Conservation (phyloP, 2,888 invertebrate species). For the Macrosoma leucophasiata region DNA sequence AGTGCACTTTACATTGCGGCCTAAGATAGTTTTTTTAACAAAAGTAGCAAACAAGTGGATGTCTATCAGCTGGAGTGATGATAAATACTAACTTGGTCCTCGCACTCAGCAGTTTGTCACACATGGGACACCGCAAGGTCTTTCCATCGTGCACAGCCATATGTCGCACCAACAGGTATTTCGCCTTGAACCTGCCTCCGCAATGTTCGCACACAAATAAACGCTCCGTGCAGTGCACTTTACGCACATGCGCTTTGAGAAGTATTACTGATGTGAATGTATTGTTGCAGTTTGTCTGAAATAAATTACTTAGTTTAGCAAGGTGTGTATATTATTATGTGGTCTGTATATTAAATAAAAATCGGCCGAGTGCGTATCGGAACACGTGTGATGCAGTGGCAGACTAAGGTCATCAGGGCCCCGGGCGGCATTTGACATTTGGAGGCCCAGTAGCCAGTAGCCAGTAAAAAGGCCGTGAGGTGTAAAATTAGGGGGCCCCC, state of each 20-base stretch:
- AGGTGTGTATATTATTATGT: not conserved
- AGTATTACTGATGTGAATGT: slow-evolving; percentile 25
- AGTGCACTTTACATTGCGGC: slow-evolving; percentile 37
- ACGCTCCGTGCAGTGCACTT: slow-evolving; percentile 31
- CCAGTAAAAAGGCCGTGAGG: not conserved
- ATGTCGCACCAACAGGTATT: slow-evolving; percentile 32
- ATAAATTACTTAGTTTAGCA: slow-evolving; percentile 7
- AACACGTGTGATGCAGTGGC: too few species aligned
- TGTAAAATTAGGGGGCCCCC: not conserved
- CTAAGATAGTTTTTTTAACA: too few species aligned
- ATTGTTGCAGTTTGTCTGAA: slow-evolving; percentile 29
- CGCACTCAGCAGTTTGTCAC: slow-evolving; percentile 30
- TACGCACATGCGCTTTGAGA: slow-evolving; percentile 32
- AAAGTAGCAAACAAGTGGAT: too few species aligned
- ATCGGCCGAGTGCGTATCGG: too few species aligned
- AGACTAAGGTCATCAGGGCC: too few species aligned
- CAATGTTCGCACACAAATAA: slow-evolving; percentile 31
- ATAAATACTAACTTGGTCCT: slow-evolving; percentile 33
- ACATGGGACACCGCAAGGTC: slow-evolving; percentile 28
- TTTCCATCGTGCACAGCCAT: slow-evolving; percentile 21
- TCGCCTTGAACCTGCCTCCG: slow-evolving; percentile 28
- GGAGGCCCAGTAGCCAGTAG: not conserved
- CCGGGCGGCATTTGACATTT: not conserved
- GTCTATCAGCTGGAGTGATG: too few species aligned
- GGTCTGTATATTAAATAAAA: not conserved